A percentile compares a stretch with the other conserved stretches of the same genome.
phyloP scores from a whole-genome alignment of 2,113 vertebrate genomes.

The Phrynosoma blainvillii region DNA sequence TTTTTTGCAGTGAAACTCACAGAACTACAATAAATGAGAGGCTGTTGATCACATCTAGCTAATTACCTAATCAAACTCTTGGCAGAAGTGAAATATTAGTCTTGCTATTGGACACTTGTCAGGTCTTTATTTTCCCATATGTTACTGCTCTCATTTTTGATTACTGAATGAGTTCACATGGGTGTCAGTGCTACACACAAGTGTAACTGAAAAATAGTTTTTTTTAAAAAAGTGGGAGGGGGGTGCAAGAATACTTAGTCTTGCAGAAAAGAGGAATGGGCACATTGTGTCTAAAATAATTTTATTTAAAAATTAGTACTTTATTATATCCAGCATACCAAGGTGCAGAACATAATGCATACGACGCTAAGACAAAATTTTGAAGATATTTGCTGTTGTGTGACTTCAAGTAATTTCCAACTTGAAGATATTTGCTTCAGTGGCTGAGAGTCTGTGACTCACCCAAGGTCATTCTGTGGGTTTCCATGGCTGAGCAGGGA shows the following conservation, averaged over 20 bases:
- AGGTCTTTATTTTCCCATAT: not conserved
- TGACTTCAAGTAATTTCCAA: too few relatives aligned
- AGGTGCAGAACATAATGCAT: fast-evolving
- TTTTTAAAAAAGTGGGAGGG: not conserved
- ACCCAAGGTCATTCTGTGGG: too few relatives aligned
- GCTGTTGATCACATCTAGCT: slow-evolving; percentile 38
- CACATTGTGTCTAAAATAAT: not conserved
- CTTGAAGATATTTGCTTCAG: too few relatives aligned
- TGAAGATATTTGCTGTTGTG: too few relatives aligned
- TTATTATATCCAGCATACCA: not conserved
- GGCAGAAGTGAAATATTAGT: not conserved
- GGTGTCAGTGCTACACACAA: not conserved
- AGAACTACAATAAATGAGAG: slow-evolving; percentile 38
- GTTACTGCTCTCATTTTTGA: not conserved
- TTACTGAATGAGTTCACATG: not conserved
- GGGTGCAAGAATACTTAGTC: not conserved
- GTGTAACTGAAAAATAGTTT: not conserved
- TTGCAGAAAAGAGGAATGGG: not conserved
- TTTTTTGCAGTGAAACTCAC: slow-evolving; percentile 4
- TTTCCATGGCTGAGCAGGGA: too few relatives aligned
- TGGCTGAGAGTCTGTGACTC: too few relatives aligned
- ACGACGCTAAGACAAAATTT: slow-evolving; percentile 9
- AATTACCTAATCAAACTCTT: not conserved
- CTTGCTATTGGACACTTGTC: not conserved
- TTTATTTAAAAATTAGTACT: not conserved